Evolutionary conservation across 2,113 vertebrate genomes (phyloP), one percentile per base, ranked within the genome.

Genomic region (Setophaga coronata): DNA sequence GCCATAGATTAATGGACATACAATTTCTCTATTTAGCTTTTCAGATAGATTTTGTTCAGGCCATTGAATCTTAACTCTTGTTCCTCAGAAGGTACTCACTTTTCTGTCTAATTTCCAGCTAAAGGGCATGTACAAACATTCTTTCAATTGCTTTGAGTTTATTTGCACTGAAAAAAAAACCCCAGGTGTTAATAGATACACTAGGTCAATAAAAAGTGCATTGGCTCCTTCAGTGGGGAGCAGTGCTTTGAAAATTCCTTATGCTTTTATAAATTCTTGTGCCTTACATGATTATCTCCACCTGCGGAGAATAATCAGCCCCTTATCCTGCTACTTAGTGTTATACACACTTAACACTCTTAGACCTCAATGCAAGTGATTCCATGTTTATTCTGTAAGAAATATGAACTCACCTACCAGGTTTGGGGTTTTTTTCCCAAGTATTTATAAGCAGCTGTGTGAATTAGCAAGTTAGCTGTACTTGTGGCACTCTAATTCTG

Each of bases 231-330:
- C 29, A 57, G 8, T 13, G 12, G n/a, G 88, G 28, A 85, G 29
- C n/a, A 50, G n/a, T 50, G 25, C 34, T 85, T 87, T 69, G 78
- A 92, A 82, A 66, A 83, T 86, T 70, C 64, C 33, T 62, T 56
- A 47, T n/a, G 29, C 14, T 34, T 61, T 90, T 90, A 51, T 83
- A 70, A 82, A 80, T 18, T 90, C 25, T 72, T 42, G 16, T 53
- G 34, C 47, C 70, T 71, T 76, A 71, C 29, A 48, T 40, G 56
- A 18, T 74, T 92, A 72, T 70, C 48, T 89, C 48, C 86, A 67
- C 67, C 76, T 84, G 67, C 36, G 66, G 86, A 90, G 88, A 95
- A 90, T 79, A 93, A 96, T 91, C 86, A 91, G 67, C 23, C 38
- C 47, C 47, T 94, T 90, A 64, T 66, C 36, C 70, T 43, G 24